These are phyloP conservation scores for Tetrax tetrax DNA, from an alignment of 2,113 vertebrate genomes.

Conservation along the genomic window DNA sequence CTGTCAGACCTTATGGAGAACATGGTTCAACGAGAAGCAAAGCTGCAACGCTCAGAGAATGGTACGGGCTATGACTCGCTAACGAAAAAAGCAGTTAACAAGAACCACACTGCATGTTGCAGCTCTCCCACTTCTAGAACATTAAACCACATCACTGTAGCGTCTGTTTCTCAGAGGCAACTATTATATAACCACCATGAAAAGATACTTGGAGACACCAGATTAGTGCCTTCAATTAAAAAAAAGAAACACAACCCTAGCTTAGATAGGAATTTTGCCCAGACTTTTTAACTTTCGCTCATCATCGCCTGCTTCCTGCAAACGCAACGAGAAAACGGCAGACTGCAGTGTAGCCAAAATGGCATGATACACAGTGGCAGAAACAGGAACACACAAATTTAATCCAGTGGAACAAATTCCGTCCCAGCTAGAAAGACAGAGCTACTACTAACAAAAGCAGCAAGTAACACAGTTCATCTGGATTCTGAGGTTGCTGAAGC, in stretches of 20 bases:
- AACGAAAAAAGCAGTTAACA: background rate
- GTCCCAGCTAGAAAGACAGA: background rate
- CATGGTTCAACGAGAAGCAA: background rate
- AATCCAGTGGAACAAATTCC: constrained; percentile 16
- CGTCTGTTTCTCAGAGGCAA: background rate
- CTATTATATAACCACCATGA: background rate
- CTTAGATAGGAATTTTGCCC: constrained; percentile 31
- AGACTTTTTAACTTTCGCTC: constrained; percentile 20
- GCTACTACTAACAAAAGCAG: background rate
- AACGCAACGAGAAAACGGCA: background rate
- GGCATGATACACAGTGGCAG: background rate
- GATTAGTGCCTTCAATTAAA: background rate
- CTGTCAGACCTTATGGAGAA: background rate
- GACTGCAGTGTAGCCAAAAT: background rate
- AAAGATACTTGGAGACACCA: background rate
- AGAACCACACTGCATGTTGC: background rate
- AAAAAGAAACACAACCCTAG: background rate
- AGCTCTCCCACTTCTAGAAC: constrained; percentile 47
- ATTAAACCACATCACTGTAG: background rate
- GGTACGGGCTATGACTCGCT: background rate
- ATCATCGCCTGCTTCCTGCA: background rate
- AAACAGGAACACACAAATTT: constrained; percentile 20
- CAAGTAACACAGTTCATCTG: background rate
- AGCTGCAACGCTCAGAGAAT: background rate
- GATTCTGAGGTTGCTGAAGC: background rate